phyloP scores from a whole-genome alignment of 2,113 vertebrate species.

The Columbina picui region DNA sequence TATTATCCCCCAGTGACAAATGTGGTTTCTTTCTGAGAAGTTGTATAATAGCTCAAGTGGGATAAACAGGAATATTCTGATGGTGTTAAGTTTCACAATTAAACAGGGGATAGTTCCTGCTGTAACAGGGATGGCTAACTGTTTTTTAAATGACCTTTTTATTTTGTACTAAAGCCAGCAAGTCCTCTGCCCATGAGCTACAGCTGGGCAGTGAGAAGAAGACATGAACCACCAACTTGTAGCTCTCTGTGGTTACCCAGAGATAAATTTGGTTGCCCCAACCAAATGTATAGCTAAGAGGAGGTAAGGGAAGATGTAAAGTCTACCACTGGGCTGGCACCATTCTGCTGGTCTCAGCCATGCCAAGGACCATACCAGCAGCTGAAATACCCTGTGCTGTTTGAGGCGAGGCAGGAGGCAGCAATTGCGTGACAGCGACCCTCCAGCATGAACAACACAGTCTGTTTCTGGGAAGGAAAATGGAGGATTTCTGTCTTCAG shows the following conservation, averaged over 20 bases:
- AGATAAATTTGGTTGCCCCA: neutral
- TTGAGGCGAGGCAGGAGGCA: neutral
- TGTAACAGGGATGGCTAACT: neutral
- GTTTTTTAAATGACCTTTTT: neutral
- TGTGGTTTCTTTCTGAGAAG: conserved; percentile 38
- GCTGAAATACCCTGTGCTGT: neutral
- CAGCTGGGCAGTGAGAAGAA: neutral
- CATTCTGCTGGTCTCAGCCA: neutral
- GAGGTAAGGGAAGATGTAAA: neutral
- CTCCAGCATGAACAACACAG: rapidly evolving
- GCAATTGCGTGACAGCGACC: neutral
- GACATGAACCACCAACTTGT: neutral
- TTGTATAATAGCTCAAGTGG: neutral
- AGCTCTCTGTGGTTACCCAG: neutral
- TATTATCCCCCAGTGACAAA: conserved; percentile 22
- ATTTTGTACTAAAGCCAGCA: neutral
- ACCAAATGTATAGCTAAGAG: neutral
- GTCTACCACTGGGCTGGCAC: neutral
- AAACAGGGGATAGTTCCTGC: neutral
- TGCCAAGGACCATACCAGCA: neutral
- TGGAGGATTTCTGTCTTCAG: neutral
- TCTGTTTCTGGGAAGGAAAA: neutral
- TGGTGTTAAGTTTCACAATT: conserved; percentile 25
- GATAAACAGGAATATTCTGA: conserved; percentile 37
- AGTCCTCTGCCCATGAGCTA: neutral